Percentiles rank a stretch among this genome's conserved stretches.
phyloP scores from a whole-genome alignment of 2,888 invertebrate species.

The Drosophila gaucha region DNA sequence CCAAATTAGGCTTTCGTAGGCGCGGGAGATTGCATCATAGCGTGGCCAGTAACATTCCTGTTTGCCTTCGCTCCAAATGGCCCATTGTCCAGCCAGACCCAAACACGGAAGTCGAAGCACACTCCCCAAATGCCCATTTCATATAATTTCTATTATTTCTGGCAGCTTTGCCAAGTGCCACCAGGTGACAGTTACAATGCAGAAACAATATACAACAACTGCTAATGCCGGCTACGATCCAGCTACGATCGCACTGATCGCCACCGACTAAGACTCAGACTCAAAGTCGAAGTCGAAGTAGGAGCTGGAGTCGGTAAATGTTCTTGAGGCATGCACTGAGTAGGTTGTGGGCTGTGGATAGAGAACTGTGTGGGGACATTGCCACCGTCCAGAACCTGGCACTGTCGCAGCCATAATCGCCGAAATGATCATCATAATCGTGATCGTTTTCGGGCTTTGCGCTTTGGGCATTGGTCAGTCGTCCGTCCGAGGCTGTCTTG shows the following conservation, averaged over 20 bases:
- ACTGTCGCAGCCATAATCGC: slow-evolving; percentile 63
- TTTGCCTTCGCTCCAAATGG: slow-evolving; percentile 48
- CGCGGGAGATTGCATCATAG: slow-evolving; percentile 53
- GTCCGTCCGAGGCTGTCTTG: slow-evolving; percentile 59
- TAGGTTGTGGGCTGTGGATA: slow-evolving; percentile 13
- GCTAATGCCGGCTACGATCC: slow-evolving; percentile 38
- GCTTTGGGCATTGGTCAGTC: slow-evolving; percentile 42
- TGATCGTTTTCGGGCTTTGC: slow-evolving; percentile 64
- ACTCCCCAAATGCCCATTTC: slow-evolving; percentile 77
- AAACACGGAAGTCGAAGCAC: slow-evolving; percentile 72
- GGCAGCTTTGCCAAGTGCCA: slow-evolving; percentile 73
- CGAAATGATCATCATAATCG: slow-evolving; percentile 75
- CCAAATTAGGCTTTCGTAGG: slow-evolving; percentile 61
- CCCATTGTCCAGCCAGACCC: slow-evolving; percentile 64
- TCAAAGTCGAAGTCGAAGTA: slow-evolving; percentile 8
- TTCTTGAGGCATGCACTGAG: slow-evolving; percentile 37
- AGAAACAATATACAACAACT: slow-evolving; percentile 73
- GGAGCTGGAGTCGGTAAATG: slow-evolving; percentile 32
- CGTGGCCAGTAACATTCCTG: slow-evolving; percentile 32
- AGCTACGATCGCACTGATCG: slow-evolving; percentile 48
- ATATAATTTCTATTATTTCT: slow-evolving; percentile 78
- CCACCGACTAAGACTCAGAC: slow-evolving; percentile 33
- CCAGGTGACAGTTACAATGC: slow-evolving; percentile 77
- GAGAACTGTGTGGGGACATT: slow-evolving; percentile 53
- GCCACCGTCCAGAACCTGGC: slow-evolving; percentile 50